Percentiles rank a stretch among this genome's conserved stretches.
Evolutionary conservation across 2,888 invertebrate species (phyloP).

Genomic region (Xylota segnis): DNA sequence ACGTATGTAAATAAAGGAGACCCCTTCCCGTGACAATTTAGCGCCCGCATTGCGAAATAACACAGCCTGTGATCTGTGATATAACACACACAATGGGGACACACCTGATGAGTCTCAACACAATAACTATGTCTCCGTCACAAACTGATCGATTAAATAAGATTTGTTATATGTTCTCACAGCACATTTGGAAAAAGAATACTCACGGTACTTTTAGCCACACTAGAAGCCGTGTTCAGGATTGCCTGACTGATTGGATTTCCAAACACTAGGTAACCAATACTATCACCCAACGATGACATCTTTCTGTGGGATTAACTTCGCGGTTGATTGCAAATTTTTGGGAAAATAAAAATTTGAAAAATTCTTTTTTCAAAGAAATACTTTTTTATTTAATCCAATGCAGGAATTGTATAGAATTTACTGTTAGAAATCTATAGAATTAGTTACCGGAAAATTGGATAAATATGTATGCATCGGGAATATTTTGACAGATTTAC

Average conservation of each 20-base stretch:
- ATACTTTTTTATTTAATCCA: neutral
- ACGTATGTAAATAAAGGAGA: too few relatives aligned
- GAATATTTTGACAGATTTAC: neutral
- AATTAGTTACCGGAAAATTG: neutral
- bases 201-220: slow-evolving; percentile 80
- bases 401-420: neutral
- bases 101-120: neutral
- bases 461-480: neutral
- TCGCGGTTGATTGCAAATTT: neutral
- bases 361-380: neutral
- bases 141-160: too few relatives aligned
- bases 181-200: neutral
- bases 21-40: too few relatives aligned
- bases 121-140: too few relatives aligned
- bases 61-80: neutral
- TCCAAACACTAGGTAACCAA: slow-evolving; percentile 81
- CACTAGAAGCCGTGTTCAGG: slow-evolving; percentile 78
- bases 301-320: slow-evolving; percentile 75
- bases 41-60: neutral
- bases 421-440: neutral
- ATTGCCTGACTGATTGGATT: slow-evolving; percentile 82
- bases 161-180: too few relatives aligned
- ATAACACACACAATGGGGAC: neutral
- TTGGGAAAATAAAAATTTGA: neutral
- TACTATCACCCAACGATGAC: slow-evolving; percentile 80